phyloP scores from a whole-genome alignment of 2,888 invertebrate genomes.

The Gryllus longicercus region DNA sequence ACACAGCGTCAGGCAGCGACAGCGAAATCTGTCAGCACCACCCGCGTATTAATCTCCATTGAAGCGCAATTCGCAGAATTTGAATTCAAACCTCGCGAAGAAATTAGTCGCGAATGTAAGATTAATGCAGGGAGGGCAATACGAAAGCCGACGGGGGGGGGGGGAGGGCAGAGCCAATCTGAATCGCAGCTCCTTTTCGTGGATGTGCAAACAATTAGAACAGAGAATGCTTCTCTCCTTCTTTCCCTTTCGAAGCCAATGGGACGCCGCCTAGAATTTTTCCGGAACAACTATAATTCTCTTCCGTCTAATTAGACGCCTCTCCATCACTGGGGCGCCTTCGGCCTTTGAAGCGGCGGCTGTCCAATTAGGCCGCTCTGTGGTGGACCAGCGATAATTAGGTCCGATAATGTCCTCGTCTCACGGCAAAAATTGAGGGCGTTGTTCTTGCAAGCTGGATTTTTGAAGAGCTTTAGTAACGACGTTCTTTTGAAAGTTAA shows the following conservation, averaged over 20 bases:
- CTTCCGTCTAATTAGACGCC: slow-evolving; percentile 1
- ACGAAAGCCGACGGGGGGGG: not conserved
- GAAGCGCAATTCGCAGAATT: not conserved
- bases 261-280: not conserved
- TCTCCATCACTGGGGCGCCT: not conserved
- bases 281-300: slow-evolving; percentile 5
- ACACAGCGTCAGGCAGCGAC: no score
- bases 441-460: no score
- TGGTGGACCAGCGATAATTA: not conserved
- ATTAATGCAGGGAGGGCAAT: not conserved
- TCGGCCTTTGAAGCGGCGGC: not conserved
- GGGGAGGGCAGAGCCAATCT: not conserved
- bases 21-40: not conserved
- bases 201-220: slow-evolving; percentile 7
- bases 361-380: not conserved
- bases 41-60: not conserved
- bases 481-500: no score
- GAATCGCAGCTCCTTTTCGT: not conserved
- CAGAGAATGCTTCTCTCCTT: not conserved
- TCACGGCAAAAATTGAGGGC: not conserved
- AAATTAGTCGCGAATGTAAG: slow-evolving; percentile 17
- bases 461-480: no score
- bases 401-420: not conserved
- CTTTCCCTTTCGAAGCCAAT: not conserved
- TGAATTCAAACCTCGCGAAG: slow-evolving; percentile 6